Base-by-base conservation (phyloP, 2,888 invertebrate genomes). In the Cryptops parisi region DNA sequence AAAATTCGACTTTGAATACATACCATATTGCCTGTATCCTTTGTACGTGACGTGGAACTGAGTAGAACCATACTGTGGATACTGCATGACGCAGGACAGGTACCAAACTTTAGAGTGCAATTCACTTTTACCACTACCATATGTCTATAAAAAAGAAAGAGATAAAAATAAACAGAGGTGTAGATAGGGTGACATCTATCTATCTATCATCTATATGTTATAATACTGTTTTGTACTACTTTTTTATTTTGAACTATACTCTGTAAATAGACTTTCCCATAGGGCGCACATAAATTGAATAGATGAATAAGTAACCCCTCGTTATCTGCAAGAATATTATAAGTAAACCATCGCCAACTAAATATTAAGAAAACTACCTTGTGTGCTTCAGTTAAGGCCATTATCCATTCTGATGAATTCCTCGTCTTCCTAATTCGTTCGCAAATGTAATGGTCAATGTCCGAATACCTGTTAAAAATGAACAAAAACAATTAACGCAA, bases 11-110 rank as follows among this genome's bases (percentile, higher is more conserved):
- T 19, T 4, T 22, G 25, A 26, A 26, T 27, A 27, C 17, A 38
- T 68, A 71, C 84, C 89, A 65, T 90, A 91, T 3, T 86, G 85
- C 88, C 91, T 91, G 65, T 90, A 89, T 15, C 93, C 93, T 60
- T 89, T 81, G 68, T 93, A 94, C 0, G 85, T 84, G 56, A 93
- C 93, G 12, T 82, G 82, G 72, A 84, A 89, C 64, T 84, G 76
- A 38, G 87, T 86, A 55, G 87, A 85, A 4, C 89, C 89, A 60
- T 87, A 89, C 1, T 94, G 75, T 0, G 93, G 91, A 68, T 91
- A 94, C 70, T 94, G 93, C 87, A 93, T 93, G 3, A 94, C 93
- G 65, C 91, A 91, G 0, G 90, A 88, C 57, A 94, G 72, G 69
- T 94, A 94, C 59, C 93, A 74, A 22, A 91, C 90, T 72, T 93